Conservation (phyloP, 2,797 vertebrate genomes). For the Sandelia bainsii region DNA sequence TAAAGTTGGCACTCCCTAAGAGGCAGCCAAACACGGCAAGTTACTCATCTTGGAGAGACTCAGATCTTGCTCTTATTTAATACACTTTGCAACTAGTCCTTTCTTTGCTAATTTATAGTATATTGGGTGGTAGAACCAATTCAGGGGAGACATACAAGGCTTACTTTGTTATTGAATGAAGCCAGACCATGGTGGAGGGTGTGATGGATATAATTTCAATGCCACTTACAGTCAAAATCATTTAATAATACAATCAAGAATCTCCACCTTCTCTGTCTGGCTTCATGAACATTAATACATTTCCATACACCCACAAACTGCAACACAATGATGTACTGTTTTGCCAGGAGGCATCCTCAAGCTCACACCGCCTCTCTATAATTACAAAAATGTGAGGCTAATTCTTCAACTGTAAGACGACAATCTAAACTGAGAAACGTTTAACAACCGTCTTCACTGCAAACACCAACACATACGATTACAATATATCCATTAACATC, state of each 20-base stretch:
- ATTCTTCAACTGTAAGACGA: conserved; percentile 2
- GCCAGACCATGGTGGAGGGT: background rate
- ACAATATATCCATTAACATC: background rate
- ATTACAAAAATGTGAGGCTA: conserved; percentile 13
- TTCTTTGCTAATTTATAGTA: conserved; percentile 6
- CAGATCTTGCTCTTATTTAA: background rate
- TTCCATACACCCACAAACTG: conserved; percentile 3
- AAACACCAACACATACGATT: background rate
- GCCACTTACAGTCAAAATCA: background rate
- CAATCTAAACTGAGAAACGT: background rate
- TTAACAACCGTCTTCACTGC: background rate
- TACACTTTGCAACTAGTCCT: background rate
- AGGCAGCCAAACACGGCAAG: conserved; percentile 2
- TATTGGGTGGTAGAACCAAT: background rate
- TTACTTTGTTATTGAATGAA: conserved; percentile 4
- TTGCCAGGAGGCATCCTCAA: conserved; percentile 8
- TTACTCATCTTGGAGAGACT: conserved; percentile 16
- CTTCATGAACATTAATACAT: background rate
- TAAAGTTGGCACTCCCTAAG: conserved; percentile 12
- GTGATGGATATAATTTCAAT: conserved; percentile 22
- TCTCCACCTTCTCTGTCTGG: conserved; percentile 16
- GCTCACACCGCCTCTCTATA: background rate
- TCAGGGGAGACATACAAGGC: background rate
- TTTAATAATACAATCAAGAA: conserved; percentile 12
- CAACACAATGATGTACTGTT: background rate